Conservation (phyloP, 2,113 vertebrate genomes). For the Cinclus cinclus region DNA sequence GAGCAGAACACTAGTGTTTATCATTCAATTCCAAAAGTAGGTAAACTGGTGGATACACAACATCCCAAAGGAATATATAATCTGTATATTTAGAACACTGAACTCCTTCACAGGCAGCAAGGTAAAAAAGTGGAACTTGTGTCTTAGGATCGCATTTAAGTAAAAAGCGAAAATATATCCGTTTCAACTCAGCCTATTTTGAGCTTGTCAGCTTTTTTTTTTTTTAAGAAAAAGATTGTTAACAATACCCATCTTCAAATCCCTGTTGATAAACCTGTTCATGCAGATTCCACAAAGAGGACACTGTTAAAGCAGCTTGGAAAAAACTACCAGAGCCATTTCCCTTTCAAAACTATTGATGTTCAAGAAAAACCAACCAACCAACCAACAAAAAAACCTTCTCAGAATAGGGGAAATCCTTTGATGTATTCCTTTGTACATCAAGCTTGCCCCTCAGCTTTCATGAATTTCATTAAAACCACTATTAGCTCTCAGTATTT, state of each 20-base stretch:
- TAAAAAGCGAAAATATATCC: neutral
- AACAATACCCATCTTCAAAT: neutral
- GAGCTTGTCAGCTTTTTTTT: neutral
- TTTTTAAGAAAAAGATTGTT: neutral
- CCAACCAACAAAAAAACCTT: neutral
- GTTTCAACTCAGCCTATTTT: neutral
- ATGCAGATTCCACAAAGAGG: neutral
- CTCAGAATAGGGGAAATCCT: neutral
- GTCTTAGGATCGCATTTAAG: neutral
- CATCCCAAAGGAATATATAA: slow-evolving; percentile 30
- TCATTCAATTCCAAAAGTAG: slow-evolving; percentile 16
- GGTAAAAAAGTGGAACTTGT: neutral
- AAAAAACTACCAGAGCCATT: neutral
- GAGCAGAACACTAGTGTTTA: slow-evolving; percentile 7
- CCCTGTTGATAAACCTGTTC: neutral
- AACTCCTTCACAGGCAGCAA: neutral
- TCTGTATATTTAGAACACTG: neutral
- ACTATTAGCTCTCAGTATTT: neutral
- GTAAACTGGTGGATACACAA: neutral
- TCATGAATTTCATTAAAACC: slow-evolving; percentile 12
- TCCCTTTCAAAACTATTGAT: neutral
- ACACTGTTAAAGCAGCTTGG: neutral
- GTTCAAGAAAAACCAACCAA: neutral
- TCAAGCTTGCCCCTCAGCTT: neutral
- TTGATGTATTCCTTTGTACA: neutral